Conservation (phyloP, 1,140 invertebrate genomes). For the Belonocnema kinseyi region DNA sequence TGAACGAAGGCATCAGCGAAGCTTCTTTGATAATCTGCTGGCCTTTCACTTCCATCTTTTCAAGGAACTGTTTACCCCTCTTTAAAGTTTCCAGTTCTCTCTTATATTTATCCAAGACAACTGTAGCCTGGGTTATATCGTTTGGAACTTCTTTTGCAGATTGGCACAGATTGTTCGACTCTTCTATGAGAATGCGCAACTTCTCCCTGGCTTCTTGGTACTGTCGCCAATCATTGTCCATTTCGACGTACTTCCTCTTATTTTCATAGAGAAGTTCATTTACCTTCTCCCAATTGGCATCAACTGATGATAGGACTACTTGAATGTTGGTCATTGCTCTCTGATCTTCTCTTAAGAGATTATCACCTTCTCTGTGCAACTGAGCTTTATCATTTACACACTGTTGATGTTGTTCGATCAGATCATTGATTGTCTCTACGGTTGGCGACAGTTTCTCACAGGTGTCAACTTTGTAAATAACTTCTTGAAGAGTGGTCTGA, state of each 20-base stretch:
- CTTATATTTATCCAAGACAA: slow-evolving; percentile 83
- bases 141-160: slow-evolving; percentile 79
- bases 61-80: slow-evolving; percentile 83
- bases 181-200: slow-evolving; percentile 81
- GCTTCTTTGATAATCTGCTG: slow-evolving; percentile 84
- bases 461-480: slow-evolving; percentile 73
- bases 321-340: slow-evolving; percentile 86
- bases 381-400: slow-evolving; percentile 76
- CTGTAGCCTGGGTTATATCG: slow-evolving; percentile 79
- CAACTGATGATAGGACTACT: slow-evolving; percentile 83
- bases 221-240: slow-evolving; percentile 85
- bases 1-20: slow-evolving; percentile 85
- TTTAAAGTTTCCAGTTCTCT: slow-evolving; percentile 84
- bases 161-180: slow-evolving; percentile 79
- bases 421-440: slow-evolving; percentile 76
- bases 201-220: slow-evolving; percentile 84
- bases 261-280: slow-evolving; percentile 85
- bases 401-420: slow-evolving; percentile 75
- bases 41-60: slow-evolving; percentile 84
- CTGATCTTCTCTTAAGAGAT: slow-evolving; percentile 88
- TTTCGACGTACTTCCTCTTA: slow-evolving; percentile 83
- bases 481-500: slow-evolving; percentile 76
- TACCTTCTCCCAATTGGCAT: slow-evolving; percentile 87
- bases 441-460: slow-evolving; percentile 79
- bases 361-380: slow-evolving; percentile 83